Evolutionary conservation across 1,140 invertebrate genomes (phyloP), one percentile per base, ranked within the genome.

Genomic region (Nasonia vitripennis): DNA sequence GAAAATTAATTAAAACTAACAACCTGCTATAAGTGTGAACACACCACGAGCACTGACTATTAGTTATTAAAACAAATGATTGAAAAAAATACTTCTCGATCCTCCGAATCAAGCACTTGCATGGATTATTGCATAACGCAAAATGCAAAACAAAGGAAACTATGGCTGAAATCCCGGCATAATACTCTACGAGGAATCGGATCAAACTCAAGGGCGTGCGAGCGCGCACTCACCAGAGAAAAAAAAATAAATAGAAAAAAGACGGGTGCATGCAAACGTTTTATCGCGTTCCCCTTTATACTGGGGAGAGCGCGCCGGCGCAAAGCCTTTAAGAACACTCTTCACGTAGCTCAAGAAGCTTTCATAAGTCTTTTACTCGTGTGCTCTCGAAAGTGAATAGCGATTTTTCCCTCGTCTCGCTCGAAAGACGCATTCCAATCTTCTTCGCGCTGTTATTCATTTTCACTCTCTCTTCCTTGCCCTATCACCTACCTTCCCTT

Each of bases 321-420:
- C n/a, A 82, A 62, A 82, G 45, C 81, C 81, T 82, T 82, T 74
- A 82, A 82, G 81, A 75, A 75, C 51, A 81, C 81, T 82, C 71
- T 82, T 75, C 31, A 37, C 71, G 81, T 75, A 82, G 71, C 51
- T 74, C 48, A 75, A 82, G 71, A 31, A 75, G 71, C 70, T 75
- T 82, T 82, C 71, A 75, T 75, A 75, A 82, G 81, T 82, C 45
- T 82, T 82, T 75, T 55, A 82, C 48, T 74, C 23, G 70, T 75
- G 41, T 31, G 79, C 41, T 34, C 45, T 55, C 27, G 71, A 75
- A 75, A 82, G 70, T 74, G 81, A 82, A 82, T 82, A 34, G 71
- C 71, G 71, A 82, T 82, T 75, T 82, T 62, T 75, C 37, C 67
- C 51, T 37, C 55, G 10, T 78, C 48, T 11, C 20, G n/a, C 7